Conservation (phyloP, 2,888 invertebrate genomes). For the Epirrhoe tristata region DNA sequence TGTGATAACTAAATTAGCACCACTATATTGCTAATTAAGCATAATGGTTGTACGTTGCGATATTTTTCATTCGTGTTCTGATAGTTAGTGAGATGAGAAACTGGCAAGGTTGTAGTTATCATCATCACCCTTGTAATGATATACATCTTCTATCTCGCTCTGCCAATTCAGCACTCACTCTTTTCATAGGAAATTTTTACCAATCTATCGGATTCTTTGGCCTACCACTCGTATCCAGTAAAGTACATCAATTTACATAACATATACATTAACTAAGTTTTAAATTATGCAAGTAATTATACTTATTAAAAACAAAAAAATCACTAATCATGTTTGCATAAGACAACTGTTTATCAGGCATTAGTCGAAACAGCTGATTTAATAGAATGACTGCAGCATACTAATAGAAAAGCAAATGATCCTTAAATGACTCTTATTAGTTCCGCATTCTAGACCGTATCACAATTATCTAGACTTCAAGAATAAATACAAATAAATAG, state of each 20-base stretch:
- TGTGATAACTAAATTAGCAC: constrained; percentile 33
- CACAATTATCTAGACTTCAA: constrained; percentile 33
- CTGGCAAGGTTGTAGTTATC: constrained; percentile 11
- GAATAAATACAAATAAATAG: constrained; percentile 2
- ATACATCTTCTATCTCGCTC: too few relatives aligned
- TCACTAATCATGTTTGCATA: neutral
- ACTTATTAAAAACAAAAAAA: too few relatives aligned
- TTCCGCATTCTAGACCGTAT: constrained; percentile 55
- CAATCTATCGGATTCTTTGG: too few relatives aligned
- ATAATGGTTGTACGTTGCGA: constrained; percentile 32
- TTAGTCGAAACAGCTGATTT: constrained; percentile 19
- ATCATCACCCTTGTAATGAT: neutral
- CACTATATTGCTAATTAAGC: constrained; percentile 32
- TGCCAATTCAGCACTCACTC: too few relatives aligned
- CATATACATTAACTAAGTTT: too few relatives aligned
- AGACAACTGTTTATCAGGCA: neutral
- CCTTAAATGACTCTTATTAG: constrained; percentile 47
- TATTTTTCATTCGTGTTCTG: constrained; percentile 34
- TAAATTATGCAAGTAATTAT: too few relatives aligned
- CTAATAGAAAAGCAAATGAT: constrained; percentile 51
- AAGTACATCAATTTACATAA: too few relatives aligned
- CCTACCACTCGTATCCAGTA: too few relatives aligned
- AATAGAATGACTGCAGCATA: constrained; percentile 20
- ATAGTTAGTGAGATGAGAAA: constrained; percentile 25
- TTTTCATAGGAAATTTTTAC: too few relatives aligned